These are phyloP conservation scores for Apostichopus japonicus DNA, from an alignment of 35 echinoderm and acorn worm species.

Conservation along the genomic window DNA sequence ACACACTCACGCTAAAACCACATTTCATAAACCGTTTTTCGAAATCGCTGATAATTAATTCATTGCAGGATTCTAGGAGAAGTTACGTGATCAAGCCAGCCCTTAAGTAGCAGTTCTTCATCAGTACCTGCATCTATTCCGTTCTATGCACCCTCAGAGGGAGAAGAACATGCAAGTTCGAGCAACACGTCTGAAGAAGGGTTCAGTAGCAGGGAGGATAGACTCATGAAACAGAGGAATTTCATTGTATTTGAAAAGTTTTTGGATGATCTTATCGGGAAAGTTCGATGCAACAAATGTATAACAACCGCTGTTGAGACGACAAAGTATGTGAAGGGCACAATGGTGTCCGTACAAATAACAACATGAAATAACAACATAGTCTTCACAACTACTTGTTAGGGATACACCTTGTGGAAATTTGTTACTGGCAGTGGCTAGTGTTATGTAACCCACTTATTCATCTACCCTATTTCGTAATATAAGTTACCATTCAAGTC, in stretches of 20 bases:
- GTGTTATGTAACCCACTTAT: too few species aligned
- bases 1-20: too few species aligned
- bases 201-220: neutral
- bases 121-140: neutral
- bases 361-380: conserved; percentile 25
- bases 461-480: too few species aligned
- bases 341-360: neutral
- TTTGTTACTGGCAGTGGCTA: conserved; percentile 26
- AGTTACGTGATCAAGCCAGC: too few species aligned
- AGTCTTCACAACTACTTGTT: conserved; percentile 42
- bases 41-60: too few species aligned
- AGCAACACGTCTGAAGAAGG: neutral
- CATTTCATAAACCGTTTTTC: too few species aligned
- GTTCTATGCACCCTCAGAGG: neutral
- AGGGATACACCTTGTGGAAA: conserved; percentile 38
- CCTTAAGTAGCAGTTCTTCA: neutral
- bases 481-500: too few species aligned
- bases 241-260: conserved; percentile 17
- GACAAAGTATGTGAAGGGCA: neutral
- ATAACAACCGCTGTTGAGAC: neutral
- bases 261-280: conserved; percentile 31
- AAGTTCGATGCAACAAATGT: too few species aligned
- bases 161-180: neutral
- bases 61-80: neutral
- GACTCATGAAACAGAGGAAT: neutral